These are phyloP conservation scores for Catostylus mosaicus DNA, from an alignment of 30 jellyfish, hydroid and myxozoan genomes.

Conservation along the genomic window DNA sequence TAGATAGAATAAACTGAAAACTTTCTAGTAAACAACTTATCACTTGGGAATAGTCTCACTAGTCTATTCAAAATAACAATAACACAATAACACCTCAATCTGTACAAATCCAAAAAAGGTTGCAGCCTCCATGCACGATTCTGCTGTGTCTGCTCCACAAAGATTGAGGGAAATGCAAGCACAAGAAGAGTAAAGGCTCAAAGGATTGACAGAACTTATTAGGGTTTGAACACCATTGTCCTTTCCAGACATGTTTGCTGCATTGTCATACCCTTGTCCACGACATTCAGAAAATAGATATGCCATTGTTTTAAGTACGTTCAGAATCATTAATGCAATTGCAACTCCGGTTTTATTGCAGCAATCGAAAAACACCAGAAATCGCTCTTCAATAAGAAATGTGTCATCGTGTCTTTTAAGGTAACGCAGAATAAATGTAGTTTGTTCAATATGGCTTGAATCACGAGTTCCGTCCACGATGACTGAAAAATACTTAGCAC, in stretches of 20 bases:
- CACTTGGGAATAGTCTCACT: no score
- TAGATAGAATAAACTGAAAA: no score
- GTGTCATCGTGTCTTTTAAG: slow-evolving; percentile 9
- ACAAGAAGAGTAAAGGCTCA: slow-evolving; percentile 49
- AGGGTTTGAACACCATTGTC: slow-evolving; percentile 70
- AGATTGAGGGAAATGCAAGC: slow-evolving; percentile 72
- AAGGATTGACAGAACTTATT: slow-evolving; percentile 38
- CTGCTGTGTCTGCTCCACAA: slow-evolving; percentile 69
- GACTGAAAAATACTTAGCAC: slow-evolving; percentile 49
- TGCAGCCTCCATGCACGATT: slow-evolving; percentile 52
- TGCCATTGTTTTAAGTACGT: slow-evolving; percentile 26
- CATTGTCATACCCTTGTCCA: slow-evolving; percentile 75
- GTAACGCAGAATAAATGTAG: slow-evolving; percentile 29
- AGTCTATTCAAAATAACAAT: no score
- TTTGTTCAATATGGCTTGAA: slow-evolving; percentile 55
- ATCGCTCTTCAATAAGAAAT: slow-evolving; percentile 27
- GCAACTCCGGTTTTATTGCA: slow-evolving; percentile 62
- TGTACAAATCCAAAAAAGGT: slow-evolving; percentile 45
- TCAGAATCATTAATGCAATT: slow-evolving; percentile 33
- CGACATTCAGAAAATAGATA: slow-evolving; percentile 68
- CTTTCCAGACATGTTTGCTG: slow-evolving; percentile 73
- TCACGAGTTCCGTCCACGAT: slow-evolving; percentile 44
- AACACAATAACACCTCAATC: no score
- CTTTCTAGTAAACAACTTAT: no score
- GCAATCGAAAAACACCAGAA: slow-evolving; percentile 56